Percentiles rank a stretch among this genome's conserved stretches.
These are phyloP conservation scores for Hyposoter didymator DNA, from an alignment of 2,888 invertebrate genomes.

Conservation along the genomic window DNA sequence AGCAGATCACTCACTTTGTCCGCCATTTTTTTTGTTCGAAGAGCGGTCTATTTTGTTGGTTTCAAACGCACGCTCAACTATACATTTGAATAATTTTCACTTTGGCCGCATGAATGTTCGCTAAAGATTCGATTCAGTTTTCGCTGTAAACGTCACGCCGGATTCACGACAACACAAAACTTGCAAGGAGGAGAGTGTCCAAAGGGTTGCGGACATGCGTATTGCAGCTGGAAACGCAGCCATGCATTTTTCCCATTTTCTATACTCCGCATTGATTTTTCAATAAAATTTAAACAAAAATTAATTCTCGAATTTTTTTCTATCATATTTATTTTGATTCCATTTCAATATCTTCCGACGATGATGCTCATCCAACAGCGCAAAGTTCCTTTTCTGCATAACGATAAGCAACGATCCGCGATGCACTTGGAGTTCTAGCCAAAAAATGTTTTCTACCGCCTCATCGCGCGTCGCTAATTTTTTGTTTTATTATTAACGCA, in stretches of 20 bases:
- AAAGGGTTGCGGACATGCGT: constrained; percentile 68
- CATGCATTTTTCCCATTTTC: constrained; percentile 34
- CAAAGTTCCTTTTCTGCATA: too few relatives aligned
- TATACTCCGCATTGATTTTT: constrained; percentile 50
- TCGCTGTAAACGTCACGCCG: constrained; percentile 40
- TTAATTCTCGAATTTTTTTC: background rate
- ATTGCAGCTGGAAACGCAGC: constrained; percentile 44
- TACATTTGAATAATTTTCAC: constrained; percentile 51
- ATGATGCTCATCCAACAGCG: too few relatives aligned
- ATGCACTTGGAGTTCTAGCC: too few relatives aligned
- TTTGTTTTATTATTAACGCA: too few relatives aligned
- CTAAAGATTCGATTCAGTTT: constrained; percentile 8
- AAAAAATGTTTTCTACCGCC: too few relatives aligned
- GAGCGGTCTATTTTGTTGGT: constrained; percentile 43
- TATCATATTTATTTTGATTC: background rate
- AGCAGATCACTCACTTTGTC: constrained; percentile 65
- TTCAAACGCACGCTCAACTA: constrained; percentile 27
- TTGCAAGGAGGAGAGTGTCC: constrained; percentile 41
- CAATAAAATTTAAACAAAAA: background rate
- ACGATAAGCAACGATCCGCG: too few relatives aligned
- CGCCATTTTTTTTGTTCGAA: constrained; percentile 64
- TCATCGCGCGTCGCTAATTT: too few relatives aligned
- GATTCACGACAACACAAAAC: constrained; percentile 34
- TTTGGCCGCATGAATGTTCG: background rate
- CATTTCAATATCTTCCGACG: background rate